Base-by-base conservation (phyloP, 2,888 invertebrate species). In the Oxycera nigricornis region DNA sequence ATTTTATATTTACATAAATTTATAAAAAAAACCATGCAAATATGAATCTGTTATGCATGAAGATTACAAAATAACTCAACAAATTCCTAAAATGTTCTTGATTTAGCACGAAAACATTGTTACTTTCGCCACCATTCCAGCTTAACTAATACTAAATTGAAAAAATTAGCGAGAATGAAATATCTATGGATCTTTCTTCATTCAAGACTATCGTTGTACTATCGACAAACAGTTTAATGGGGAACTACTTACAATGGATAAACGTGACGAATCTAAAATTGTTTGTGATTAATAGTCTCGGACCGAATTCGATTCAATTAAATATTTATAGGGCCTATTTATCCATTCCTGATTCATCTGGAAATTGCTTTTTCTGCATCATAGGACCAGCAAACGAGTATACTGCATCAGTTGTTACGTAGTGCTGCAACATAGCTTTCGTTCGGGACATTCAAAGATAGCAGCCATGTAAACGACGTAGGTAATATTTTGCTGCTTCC, bases 241-340 rank as follows among this genome's bases (percentile, higher is more conserved):
- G 24, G 46, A 70, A 3, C 55, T 52, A 52, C 11, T 70, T 52
- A 52, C 55, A 55, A 70, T 70, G 70, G 52, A 70, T 70, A 55
- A 52, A 46, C 70, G 70, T 70, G 70, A n/a, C n/a, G n/a, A 70
- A 52, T 70, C 70, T 35, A 24, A 52, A 70, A 70, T 70, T 55
- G 55, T 70, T 70, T 52, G 70, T 70, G 70, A 70, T 70, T 70
- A 70, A 70, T 70, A 70, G 70, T 70, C 55, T 26, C 22, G 17
- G 24, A 31, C 46, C 11, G 70, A 65, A 70, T 46, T 70, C 70
- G 70, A 70, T 17, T 70, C 70, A 70, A 70, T 70, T 70, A 70
- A 70, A 70, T 70, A 70, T 70, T 70, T 70, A 70, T 70, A 70
- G 70, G 70, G 22, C 35, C 70, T 70, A 65, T 41, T 52, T 70